phyloP scores from a whole-genome alignment of 1,140 invertebrate genomes.

The Dreissena rostriformis region DNA sequence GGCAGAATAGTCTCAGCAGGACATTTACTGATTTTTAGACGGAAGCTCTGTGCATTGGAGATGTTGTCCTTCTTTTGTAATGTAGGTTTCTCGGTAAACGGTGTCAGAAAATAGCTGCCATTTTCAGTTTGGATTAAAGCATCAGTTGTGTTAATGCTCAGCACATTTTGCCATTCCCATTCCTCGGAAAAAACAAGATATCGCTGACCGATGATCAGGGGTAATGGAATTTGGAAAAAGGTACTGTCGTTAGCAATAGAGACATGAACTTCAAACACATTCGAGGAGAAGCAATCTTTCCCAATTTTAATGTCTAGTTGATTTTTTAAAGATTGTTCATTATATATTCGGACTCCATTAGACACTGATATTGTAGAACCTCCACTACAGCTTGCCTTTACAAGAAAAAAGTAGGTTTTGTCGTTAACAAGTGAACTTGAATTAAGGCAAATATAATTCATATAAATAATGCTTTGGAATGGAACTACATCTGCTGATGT shows the following conservation, averaged over 20 bases:
- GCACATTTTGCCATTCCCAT: background rate
- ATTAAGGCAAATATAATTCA: background rate
- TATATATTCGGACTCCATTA: background rate
- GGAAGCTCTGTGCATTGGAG: no score
- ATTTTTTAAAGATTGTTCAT: background rate
- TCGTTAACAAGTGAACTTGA: background rate
- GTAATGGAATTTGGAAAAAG: background rate
- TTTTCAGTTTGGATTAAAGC: no score
- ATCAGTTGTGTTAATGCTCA: no score
- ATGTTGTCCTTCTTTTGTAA: no score
- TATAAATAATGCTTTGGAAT: background rate
- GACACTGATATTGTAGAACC: constrained; percentile 13
- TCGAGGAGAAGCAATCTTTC: background rate
- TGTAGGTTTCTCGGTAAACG: no score
- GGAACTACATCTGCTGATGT: constrained; percentile 6
- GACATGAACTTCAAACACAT: background rate
- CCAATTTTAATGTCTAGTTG: background rate
- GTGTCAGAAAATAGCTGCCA: no score
- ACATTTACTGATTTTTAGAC: no score
- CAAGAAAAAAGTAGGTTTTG: constrained; percentile 2
- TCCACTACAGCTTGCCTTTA: constrained; percentile 8
- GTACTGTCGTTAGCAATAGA: background rate
- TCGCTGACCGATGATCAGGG: background rate
- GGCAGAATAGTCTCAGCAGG: no score
- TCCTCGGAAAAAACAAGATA: background rate